Evolutionary conservation across 2,888 invertebrate genomes (phyloP), one percentile per base, ranked within the genome.

Genomic region (Pteria penguin): DNA sequence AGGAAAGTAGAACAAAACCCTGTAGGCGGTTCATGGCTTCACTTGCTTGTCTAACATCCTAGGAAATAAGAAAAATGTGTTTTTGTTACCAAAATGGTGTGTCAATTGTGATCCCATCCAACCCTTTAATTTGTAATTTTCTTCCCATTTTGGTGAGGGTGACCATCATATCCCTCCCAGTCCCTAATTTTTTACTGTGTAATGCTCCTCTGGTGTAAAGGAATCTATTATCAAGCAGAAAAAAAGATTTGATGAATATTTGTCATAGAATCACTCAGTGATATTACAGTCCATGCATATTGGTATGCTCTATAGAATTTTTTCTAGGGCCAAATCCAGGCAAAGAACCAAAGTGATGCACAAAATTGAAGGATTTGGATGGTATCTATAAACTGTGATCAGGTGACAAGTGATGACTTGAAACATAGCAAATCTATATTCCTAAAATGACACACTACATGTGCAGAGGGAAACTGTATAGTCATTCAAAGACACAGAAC

Each of bases 1-100:
- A 98, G 93, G 97, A 97, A 93, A 97, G 95, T 91, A 98, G 95
- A 93, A 97, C 96, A 93, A 97, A 97, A 93, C 98, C 98, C 94
- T 99, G 98, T 90, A 99, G 95, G 91, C 96, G 95, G 92, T 95
- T 95, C 96, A 98, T 95, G 90, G 98, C 98, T 91, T 96, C 95
- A 92, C 96, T 95, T 91, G 99, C 98, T 93, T 96, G 96, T 91
- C 95, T 94, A 90, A 97, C 95, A 94, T 97, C 97, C 94, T 93
- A 82, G 14, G 72, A 67, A 68, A 69, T 65, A 54, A 68, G 67
- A 73, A 66, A 65, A 61, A 67, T 29, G 45, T 24, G 22, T n/a
- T 18, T 45, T 29, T 29, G 45, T 45, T n/a, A n/a, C n/a, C n/a
- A n/a, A n/a, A n/a, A n/a, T n/a, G n/a, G n/a, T n/a, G n/a, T n/a